Percentiles rank a stretch among this genome's conserved stretches.
Evolutionary conservation across 2,888 invertebrate species (phyloP).

Genomic region (Hemicrepidius hirtus): DNA sequence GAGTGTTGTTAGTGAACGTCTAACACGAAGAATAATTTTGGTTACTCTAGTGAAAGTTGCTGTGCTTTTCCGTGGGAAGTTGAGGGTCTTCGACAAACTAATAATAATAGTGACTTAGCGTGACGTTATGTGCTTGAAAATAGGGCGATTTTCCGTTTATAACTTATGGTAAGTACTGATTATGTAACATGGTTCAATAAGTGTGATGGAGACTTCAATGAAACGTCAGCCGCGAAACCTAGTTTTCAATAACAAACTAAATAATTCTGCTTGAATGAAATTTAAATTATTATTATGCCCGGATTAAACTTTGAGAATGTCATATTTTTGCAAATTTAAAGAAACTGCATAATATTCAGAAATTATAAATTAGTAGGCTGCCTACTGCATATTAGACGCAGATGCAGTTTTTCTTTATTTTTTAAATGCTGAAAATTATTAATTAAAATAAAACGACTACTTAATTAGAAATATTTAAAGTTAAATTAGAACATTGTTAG

Average conservation of each 20-base stretch:
- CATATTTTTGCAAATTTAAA: no score
- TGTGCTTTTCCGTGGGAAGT: constrained; percentile 15
- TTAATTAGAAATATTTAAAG: no score
- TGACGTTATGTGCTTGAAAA: constrained; percentile 10
- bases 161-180: constrained; percentile 26
- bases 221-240: constrained; percentile 45
- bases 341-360: no score
- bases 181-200: not conserved
- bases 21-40: not conserved
- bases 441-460: no score
- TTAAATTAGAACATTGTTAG: no score
- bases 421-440: no score
- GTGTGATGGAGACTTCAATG: constrained; percentile 32
- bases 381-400: no score
- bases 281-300: no score
- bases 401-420: no score
- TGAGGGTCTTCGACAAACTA: not conserved
- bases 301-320: no score
- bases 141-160: constrained; percentile 2
- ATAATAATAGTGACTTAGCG: constrained; percentile 23
- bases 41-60: constrained; percentile 21
- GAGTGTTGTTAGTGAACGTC: constrained; percentile 25
- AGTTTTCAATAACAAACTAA: not conserved
- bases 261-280: no score
- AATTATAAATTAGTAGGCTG: no score